Evolutionary conservation across 2,113 vertebrate species (phyloP).

Genomic region (Apeltes quadracus): DNA sequence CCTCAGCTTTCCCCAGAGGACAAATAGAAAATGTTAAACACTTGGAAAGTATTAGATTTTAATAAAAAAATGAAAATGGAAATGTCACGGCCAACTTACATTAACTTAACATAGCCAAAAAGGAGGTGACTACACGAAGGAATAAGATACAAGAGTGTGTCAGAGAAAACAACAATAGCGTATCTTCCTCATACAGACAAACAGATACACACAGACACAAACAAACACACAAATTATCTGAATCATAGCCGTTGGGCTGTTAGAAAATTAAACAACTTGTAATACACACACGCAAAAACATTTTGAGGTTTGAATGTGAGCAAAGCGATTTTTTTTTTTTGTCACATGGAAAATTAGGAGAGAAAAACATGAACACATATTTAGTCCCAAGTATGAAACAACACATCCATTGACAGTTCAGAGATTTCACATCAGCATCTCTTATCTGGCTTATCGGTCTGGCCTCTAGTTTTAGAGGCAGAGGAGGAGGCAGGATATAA

Average conservation of each 20-base stretch:
- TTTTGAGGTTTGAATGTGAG: neutral
- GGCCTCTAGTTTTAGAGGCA: neutral
- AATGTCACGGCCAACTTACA: conserved; percentile 43
- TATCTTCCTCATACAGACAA: conserved; percentile 6
- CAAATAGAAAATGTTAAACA: conserved; percentile 27
- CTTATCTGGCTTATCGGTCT: neutral
- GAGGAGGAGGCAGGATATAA: conserved; percentile 29
- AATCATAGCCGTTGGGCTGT: conserved; percentile 13
- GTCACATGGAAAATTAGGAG: neutral
- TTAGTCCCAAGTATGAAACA: neutral
- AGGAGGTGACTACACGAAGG: conserved; percentile 34
- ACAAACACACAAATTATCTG: conserved; percentile 17
- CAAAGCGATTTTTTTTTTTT: conserved; percentile 12
- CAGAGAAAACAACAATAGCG: conserved; percentile 20
- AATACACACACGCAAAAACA: conserved; percentile 3
- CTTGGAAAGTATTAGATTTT: conserved; percentile 63
- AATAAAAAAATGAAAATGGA: conserved; percentile 45
- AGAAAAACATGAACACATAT: neutral
- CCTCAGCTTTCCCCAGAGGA: conserved; percentile 12
- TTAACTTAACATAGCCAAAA: conserved; percentile 73
- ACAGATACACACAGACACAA: conserved; percentile 13
- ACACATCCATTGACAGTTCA: conserved; percentile 1
- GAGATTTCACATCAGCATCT: neutral
- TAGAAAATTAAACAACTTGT: conserved; percentile 34
- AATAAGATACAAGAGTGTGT: conserved; percentile 49